Evolutionary conservation across 2,888 invertebrate species (phyloP).

Genomic region (Lordiphosa andalusiaca): DNA sequence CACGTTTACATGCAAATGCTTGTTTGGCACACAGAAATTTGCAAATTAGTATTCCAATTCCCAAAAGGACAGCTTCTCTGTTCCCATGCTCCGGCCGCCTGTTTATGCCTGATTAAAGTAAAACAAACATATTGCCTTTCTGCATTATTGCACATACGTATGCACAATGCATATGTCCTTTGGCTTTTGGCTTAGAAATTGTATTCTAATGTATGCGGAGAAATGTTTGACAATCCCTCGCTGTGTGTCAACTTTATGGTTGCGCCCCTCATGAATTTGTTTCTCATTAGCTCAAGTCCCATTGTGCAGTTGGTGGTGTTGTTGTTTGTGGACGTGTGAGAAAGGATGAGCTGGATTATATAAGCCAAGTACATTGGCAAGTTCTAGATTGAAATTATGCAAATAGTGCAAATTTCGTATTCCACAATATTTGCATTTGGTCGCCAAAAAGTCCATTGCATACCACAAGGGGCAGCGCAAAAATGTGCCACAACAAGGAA

Average conservation of each 20-base stretch:
- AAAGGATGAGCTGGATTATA: slow-evolving; percentile 25
- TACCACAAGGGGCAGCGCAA: slow-evolving; percentile 23
- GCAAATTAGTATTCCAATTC: slow-evolving; percentile 7
- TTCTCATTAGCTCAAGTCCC: slow-evolving; percentile 32
- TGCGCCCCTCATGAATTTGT: slow-evolving; percentile 17
- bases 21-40: not conserved
- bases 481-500: slow-evolving; percentile 12
- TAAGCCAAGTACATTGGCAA: slow-evolving; percentile 2
- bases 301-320: slow-evolving; percentile 5
- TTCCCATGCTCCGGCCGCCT: not conserved
- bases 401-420: slow-evolving; percentile 31
- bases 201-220: slow-evolving; percentile 22
- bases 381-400: slow-evolving; percentile 27
- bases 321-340: slow-evolving; percentile 27
- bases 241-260: slow-evolving; percentile 19
- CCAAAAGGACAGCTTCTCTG: slow-evolving; percentile 3
- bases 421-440: slow-evolving; percentile 38
- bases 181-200: slow-evolving; percentile 14
- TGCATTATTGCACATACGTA: slow-evolving; percentile 19
- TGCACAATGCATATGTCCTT: not conserved
- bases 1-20: slow-evolving; percentile 1
- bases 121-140: slow-evolving; percentile 25
- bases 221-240: slow-evolving; percentile 28
- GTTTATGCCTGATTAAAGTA: slow-evolving; percentile 34
- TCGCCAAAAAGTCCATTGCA: slow-evolving; percentile 14